Evolutionary conservation across 2,113 vertebrate species (phyloP), one percentile per base, ranked within the genome.

Genomic region (Tor tambroides): DNA sequence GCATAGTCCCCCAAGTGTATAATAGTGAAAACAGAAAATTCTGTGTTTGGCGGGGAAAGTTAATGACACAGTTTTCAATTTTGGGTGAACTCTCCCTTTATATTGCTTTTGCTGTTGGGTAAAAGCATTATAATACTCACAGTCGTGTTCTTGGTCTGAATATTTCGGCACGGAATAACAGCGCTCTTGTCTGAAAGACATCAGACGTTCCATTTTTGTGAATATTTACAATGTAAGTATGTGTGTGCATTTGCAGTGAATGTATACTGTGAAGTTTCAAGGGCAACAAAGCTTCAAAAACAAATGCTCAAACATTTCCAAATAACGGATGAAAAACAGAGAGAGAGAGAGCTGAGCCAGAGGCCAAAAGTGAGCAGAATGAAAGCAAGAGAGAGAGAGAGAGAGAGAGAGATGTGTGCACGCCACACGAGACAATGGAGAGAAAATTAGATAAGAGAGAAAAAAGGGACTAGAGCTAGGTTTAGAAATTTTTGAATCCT

Each of bases 341-440:
- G n/a, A 84, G 28, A 85, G n/a, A 84, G 41, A 14, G 11, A 65
- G 46, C 63, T 69, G 38, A 28, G 72, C 71, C 51, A 86, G 81
- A 88, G 84, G 89, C 87, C 83, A 85, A 87, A 54, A 8, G 65
- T 71, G n/a, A 56, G 91, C 87, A 91, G 91, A 89, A 89, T 83
- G 86, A 56, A 76, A 89, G 86, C 88, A 88, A 91, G 81, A 77
- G 85, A 84, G 69, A 49, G 77, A 76, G 71, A 69, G 90, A 90
- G 81, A 77, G 85, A 84, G 69, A 49, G 77, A 76, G 71, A 69
- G 90, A 90, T n/a, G n/a, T 46, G 43, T 46, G 2, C 11, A 90
- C 92, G 88, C 89, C 89, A 89, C 87, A 85, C 80, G 87, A 90
- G 81, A 91, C 65, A 83, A 65, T 75, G 80, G 84, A 91, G 26